phyloP scores from a whole-genome alignment of 2,113 vertebrate species.

The Copsychus sechellarum region DNA sequence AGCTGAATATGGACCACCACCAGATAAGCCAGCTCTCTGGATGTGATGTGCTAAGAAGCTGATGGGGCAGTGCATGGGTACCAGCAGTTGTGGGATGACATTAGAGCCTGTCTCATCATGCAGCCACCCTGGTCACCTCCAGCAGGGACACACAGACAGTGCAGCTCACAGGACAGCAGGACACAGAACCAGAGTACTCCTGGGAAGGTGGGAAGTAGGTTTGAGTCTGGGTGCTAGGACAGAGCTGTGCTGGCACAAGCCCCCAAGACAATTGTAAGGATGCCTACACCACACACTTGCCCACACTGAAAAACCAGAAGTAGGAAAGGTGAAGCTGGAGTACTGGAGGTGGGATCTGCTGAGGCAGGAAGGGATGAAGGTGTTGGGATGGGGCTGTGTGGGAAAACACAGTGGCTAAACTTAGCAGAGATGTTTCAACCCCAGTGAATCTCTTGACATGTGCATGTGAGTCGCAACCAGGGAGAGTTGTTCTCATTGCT shows the following conservation, averaged over 20 bases:
- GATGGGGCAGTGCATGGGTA: neutral
- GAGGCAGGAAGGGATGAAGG: fast-evolving
- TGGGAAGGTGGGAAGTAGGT: neutral
- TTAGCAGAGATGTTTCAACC: neutral
- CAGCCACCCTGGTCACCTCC: neutral
- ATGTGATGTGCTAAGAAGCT: neutral
- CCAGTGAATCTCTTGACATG: fast-evolving
- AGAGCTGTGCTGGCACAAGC: fast-evolving
- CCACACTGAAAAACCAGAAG: neutral
- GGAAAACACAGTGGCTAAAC: neutral
- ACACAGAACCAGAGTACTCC: neutral
- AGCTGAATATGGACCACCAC: neutral
- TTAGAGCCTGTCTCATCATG: neutral
- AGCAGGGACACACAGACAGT: fast-evolving
- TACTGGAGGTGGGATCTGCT: fast-evolving
- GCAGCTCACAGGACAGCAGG: neutral
- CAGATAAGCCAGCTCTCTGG: neutral
- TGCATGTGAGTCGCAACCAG: neutral
- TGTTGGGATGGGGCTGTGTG: neutral
- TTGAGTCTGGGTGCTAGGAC: neutral
- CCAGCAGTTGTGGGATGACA: fast-evolving
- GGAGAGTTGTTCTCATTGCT: neutral
- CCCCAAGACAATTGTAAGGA: fast-evolving
- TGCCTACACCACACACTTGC: neutral
- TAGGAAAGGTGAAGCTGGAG: neutral